Base-by-base conservation (phyloP, 53 echinoderm and acorn worm genomes). In the Hippasteria phrygiana region DNA sequence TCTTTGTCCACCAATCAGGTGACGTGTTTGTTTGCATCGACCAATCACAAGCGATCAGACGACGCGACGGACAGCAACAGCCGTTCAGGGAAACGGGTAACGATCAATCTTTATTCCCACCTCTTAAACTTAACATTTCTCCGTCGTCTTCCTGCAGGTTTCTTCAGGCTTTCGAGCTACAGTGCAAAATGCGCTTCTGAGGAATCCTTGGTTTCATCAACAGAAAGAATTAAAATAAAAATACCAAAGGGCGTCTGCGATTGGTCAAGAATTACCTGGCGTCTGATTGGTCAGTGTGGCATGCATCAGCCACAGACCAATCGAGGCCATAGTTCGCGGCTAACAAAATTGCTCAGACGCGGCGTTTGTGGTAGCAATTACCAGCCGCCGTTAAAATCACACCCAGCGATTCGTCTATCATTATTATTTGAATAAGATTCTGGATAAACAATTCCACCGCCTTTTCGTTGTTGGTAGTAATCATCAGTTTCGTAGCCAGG, bases 351-450 rank as follows among this genome's bases (percentile, higher is more conserved):
- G 42, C 48, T 31, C 50, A 2, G 34, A 10, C 75, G 75, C 75
- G 27, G 10, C 31, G 50, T 75, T 75, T 75, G 75, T 50, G 31
- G 48, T 26, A 75, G 43, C 50, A 75, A 75, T 75, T 75, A 75
- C 16, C 75, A 47, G 9, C 31, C 41, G 22, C 26, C 28, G 43
- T 33, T 35, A 67, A 0, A 73, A 10, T 73, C 43, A n/a, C 42
- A n/a, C 42, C 43, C 43, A 13, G 12, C n/a, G 14, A 73, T 41
- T 73, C 6, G 20, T 16, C 73, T 8, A n/a, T 73, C 13, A 67
- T 67, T 67, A 67, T 14, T 36, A 11, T 36, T 33, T 67, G 69
- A 32, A 1, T 35, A 33, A 67, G 33, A 34, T 33, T 28, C 34
- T 34, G 24, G 6, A 10, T 43, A 75, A 75, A 75, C 75, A 46